A percentile compares a stretch with the other conserved stretches of the same genome.
Evolutionary conservation across 2,113 vertebrate genomes (phyloP).

Genomic region (Chitala chitala): DNA sequence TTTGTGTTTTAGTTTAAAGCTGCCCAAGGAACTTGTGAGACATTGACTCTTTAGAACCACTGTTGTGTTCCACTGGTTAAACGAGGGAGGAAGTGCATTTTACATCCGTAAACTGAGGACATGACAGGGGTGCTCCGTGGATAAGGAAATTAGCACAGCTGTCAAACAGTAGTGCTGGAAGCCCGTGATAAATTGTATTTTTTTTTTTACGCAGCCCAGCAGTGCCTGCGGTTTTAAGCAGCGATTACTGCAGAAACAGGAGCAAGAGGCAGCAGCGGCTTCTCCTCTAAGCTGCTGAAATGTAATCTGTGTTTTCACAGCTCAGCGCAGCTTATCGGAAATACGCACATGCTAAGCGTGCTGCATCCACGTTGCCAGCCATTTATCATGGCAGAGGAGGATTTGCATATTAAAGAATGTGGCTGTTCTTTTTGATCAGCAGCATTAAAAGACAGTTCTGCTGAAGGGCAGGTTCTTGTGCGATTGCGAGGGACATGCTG

Average conservation of each 20-base stretch:
- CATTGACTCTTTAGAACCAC: not conserved
- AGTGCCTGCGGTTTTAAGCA: conserved; percentile 46
- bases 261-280: conserved; percentile 42
- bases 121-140: conserved; percentile 33
- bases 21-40: not conserved
- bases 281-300: conserved; percentile 57
- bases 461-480: conserved; percentile 27
- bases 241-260: conserved; percentile 46
- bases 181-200: conserved; percentile 43
- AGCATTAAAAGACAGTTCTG: conserved; percentile 40
- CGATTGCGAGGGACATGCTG: not conserved
- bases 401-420: conserved; percentile 54
- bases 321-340: conserved; percentile 60
- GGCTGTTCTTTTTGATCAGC: conserved; percentile 55
- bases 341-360: conserved; percentile 49
- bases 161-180: conserved; percentile 47
- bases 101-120: not conserved
- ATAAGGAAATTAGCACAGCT: conserved; percentile 55
- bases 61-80: not conserved
- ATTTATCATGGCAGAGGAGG: conserved; percentile 43
- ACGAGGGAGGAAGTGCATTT: not conserved
- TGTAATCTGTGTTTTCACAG: conserved; percentile 71
- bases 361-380: conserved; percentile 44
- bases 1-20: not conserved
- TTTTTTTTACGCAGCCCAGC: conserved; percentile 27